Conservation (phyloP, 2,888 invertebrate genomes). For the Acleris literana region DNA sequence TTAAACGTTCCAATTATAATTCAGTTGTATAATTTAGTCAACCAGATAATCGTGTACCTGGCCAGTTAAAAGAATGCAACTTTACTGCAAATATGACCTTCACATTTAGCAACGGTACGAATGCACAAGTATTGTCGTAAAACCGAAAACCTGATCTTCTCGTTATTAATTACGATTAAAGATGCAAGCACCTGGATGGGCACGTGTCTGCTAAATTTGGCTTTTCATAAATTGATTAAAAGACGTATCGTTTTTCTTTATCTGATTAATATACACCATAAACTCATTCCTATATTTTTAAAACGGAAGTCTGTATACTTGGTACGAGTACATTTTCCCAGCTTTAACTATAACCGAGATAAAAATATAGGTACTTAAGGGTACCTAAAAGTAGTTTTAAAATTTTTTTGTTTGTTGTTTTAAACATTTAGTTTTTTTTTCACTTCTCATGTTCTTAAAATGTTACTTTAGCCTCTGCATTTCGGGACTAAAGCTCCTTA, state of each 20-base stretch:
- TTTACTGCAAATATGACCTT: conserved; percentile 14
- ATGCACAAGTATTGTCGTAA: conserved; percentile 6
- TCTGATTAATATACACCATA: too few species aligned
- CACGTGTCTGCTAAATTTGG: neutral
- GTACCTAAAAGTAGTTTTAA: too few species aligned
- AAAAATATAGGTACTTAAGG: too few species aligned
- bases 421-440: too few species aligned
- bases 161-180: neutral
- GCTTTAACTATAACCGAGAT: too few species aligned
- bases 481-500: too few species aligned
- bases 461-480: too few species aligned
- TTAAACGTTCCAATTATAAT: neutral
- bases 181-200: conserved; percentile 1
- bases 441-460: too few species aligned
- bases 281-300: too few species aligned
- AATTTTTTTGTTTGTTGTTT: too few species aligned
- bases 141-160: conserved; percentile 10
- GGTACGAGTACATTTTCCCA: too few species aligned
- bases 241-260: neutral
- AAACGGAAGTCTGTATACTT: too few species aligned
- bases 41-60: neutral
- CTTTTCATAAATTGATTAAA: neutral
- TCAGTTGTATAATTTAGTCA: neutral
- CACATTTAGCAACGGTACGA: conserved; percentile 12
- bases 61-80: neutral